Evolutionary conservation across 1,140 invertebrate genomes (phyloP), one percentile per base, ranked within the genome.

Genomic region (Drosophila pruinosa): DNA sequence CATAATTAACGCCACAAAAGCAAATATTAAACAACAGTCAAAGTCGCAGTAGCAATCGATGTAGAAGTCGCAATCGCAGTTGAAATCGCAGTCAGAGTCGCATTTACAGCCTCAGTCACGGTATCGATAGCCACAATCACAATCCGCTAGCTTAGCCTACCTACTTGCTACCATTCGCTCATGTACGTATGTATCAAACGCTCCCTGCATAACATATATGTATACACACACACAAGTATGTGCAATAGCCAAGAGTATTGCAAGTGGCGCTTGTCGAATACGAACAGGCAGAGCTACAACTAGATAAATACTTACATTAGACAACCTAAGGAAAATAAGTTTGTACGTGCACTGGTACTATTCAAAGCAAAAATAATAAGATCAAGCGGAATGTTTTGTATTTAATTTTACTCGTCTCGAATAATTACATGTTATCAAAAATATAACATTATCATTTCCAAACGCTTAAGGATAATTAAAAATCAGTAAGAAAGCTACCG

Each of bases 1-100:
- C 34, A 88, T 88, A 88, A 88, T 88, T 88, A 88, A 82, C 75
- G 82, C 83, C 83, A 82, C 82, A 86, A 86, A 86, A 82, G 83
- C 82, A 88, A 88, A 89, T 89, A 89, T 88, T 89, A 89, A 76
- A 75, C 74, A 71, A 62, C 38, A 57, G 41, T 69, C 50, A 31
- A 36, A 81, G 63, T 70, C 58, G 10, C 7, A 52, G 39, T 70
- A 53, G 10, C 7, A 52, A 31, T 67, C 15, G n/a, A 8, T 28
- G 24, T 34, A 7, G n/a, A 17, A 48, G 45, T 50, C 15, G 31
- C 22, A 52, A 24, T 47, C 10, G 12, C 12, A 56, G 17, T 59
- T 8, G 45, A 4, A 31, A 19, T 50, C 21, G 8, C 12, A 63
- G 10, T 53, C 10, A 12, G 22, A 39, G 45, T 17, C 19, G 10